Base-by-base conservation (phyloP, 2,888 invertebrate species). In the Aleiodes leptofemur region DNA sequence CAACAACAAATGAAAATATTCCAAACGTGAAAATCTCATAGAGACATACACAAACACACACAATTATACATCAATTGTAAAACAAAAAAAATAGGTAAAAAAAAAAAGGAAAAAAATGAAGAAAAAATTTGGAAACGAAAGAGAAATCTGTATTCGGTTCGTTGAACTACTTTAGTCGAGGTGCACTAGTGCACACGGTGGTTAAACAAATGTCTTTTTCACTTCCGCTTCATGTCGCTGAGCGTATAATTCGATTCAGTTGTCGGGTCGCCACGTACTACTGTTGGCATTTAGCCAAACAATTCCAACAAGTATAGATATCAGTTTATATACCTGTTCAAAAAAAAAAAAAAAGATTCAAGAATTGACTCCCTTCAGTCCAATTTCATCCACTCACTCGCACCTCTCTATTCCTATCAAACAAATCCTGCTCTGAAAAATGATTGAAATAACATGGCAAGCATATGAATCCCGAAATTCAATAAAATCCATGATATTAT, bases 241-340 rank as follows among this genome's bases (percentile, higher is more conserved):
- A 79, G 79, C 79, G 80, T 79, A 80, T 79, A 80, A 80, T 80
- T 80, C 80, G 80, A 80, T 80, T 80, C 79, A 79, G 80, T 80
- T 80, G 80, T 79, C 80, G 80, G 78, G 79, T 79, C 76, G 75
- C 80, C 77, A 78, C 79, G 80, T 76, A 80, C 79, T 78, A 77
- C 76, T 43, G 43, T 79, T 80, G 80, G 80, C 78, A 77, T 77
- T 80, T 73, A 73, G 77, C 80, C 80, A 80, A 73, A 76, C 73
- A 55, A 76, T 78, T 77, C 76, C 69, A 68, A 72, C 70, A 74
- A 70, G 68, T 77, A 69, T 77, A 78, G 69, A 55, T 53, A 64
- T 56, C n/a, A 34, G 69, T 38, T 51, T 31, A 43, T 43, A 43
- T 43, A 43, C 43, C 43, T 43, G 43, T 43, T 43, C 38, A 38